These are phyloP conservation scores for Tanytarsus gracilentus DNA, from an alignment of 2,888 invertebrate species.

Conservation along the genomic window DNA sequence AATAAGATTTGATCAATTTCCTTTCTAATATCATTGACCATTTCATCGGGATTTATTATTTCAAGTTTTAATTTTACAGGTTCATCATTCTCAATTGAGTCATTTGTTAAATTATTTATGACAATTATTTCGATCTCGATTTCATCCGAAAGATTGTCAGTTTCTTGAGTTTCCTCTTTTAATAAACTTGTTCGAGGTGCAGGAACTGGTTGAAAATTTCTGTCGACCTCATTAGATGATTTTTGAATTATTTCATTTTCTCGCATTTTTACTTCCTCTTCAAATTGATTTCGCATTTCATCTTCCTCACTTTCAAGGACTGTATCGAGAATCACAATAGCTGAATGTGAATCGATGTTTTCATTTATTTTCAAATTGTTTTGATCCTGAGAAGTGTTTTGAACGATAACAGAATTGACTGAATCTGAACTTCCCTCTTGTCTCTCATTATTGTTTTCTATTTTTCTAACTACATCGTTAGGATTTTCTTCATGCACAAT, in stretches of 20 bases:
- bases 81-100: too few species aligned
- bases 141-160: too few species aligned
- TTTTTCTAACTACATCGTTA: conserved; percentile 2
- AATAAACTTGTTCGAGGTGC: neutral
- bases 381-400: conserved; percentile 7
- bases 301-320: conserved; percentile 37
- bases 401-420: neutral
- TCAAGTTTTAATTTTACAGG: too few species aligned
- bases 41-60: neutral
- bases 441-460: neutral
- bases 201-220: neutral
- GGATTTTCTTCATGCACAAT: neutral
- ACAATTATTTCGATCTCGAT: too few species aligned
- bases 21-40: neutral
- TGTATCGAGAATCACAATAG: conserved; percentile 39
- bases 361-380: conserved; percentile 34
- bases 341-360: conserved; percentile 37
- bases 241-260: neutral
- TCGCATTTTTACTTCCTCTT: too few species aligned
- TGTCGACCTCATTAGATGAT: neutral
- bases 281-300: neutral
- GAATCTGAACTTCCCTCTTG: neutral
- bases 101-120: too few species aligned
- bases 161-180: neutral
- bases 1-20: conserved; percentile 14